Evolutionary conservation across 1,140 invertebrate genomes (phyloP).

Genomic region (Drosophila paulistorum): DNA sequence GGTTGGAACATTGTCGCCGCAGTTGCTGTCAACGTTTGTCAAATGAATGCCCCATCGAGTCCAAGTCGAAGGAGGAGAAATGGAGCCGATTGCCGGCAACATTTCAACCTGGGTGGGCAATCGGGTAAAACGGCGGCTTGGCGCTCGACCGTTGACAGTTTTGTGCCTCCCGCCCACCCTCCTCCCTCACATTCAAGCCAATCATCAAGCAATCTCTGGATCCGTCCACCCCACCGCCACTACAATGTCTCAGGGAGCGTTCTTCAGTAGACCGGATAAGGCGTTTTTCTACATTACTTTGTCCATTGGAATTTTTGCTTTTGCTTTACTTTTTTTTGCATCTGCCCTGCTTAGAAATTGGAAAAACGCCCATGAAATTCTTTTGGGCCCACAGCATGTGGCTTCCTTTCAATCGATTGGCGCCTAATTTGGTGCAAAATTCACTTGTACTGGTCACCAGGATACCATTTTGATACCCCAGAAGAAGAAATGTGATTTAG

Average conservation of each 20-base stretch:
- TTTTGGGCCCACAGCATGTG: slow-evolving; percentile 45
- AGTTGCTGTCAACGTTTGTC: slow-evolving; percentile 79
- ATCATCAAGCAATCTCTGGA: slow-evolving; percentile 4
- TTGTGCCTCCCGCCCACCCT: slow-evolving; percentile 19
- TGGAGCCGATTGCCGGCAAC: slow-evolving; percentile 48
- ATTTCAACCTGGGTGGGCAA: slow-evolving; percentile 61
- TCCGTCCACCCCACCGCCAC: slow-evolving; percentile 4
- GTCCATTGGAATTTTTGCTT: slow-evolving; percentile 52
- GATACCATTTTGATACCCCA: neutral
- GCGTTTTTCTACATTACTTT: slow-evolving; percentile 77
- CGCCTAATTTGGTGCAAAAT: slow-evolving; percentile 79
- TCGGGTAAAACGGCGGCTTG: slow-evolving; percentile 33
- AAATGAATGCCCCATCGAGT: slow-evolving; percentile 57
- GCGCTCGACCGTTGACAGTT: slow-evolving; percentile 64
- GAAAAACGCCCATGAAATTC: slow-evolving; percentile 80
- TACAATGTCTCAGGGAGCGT: slow-evolving; percentile 21
- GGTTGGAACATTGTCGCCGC: slow-evolving; percentile 66
- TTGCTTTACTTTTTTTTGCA: slow-evolving; percentile 12
- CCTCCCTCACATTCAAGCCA: neutral
- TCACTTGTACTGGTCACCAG: slow-evolving; percentile 50
- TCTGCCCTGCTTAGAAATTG: slow-evolving; percentile 60
- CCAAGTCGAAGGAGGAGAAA: neutral
- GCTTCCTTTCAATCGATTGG: slow-evolving; percentile 65
- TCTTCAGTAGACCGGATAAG: slow-evolving; percentile 62
- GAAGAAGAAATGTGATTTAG: slow-evolving; percentile 22